These are phyloP conservation scores for Sialia sialis DNA, from an alignment of 2,113 vertebrate genomes.

Conservation along the genomic window DNA sequence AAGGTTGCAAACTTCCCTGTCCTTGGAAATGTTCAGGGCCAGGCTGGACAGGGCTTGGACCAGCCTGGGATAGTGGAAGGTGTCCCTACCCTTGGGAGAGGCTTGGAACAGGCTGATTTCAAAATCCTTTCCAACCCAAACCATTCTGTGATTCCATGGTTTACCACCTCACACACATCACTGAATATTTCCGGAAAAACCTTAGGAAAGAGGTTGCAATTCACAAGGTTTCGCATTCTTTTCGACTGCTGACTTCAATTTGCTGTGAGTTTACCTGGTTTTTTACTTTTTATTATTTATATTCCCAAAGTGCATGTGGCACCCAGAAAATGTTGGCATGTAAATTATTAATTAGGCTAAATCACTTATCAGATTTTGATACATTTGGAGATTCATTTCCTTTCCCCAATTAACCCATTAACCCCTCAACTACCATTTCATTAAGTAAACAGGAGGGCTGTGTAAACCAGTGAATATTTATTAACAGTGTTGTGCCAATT, in stretches of 20 bases:
- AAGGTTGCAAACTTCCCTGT: background rate
- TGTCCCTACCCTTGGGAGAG: too few species aligned
- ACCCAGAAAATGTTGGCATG: background rate
- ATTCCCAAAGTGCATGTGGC: background rate
- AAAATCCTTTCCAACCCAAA: background rate
- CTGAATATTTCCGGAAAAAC: background rate
- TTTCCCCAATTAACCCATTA: conserved; percentile 55
- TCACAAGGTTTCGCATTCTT: background rate
- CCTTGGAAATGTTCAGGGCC: background rate
- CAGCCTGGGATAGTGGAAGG: background rate
- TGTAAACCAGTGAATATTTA: conserved; percentile 50
- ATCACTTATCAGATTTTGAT: conserved; percentile 18
- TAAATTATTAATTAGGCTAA: conserved; percentile 50
- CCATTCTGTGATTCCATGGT: background rate
- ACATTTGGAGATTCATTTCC: conserved; percentile 6
- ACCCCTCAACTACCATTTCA: conserved; percentile 46
- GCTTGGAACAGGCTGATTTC: background rate
- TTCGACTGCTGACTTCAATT: background rate
- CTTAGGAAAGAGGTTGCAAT: background rate
- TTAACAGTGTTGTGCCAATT: conserved; percentile 12
- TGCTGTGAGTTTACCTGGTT: background rate
- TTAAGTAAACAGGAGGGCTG: conserved; percentile 10
- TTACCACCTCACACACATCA: background rate
- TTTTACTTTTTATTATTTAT: background rate
- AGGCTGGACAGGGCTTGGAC: background rate